Base-by-base conservation (phyloP, 2,113 vertebrate species). In the Epinephelus fuscoguttatus region DNA sequence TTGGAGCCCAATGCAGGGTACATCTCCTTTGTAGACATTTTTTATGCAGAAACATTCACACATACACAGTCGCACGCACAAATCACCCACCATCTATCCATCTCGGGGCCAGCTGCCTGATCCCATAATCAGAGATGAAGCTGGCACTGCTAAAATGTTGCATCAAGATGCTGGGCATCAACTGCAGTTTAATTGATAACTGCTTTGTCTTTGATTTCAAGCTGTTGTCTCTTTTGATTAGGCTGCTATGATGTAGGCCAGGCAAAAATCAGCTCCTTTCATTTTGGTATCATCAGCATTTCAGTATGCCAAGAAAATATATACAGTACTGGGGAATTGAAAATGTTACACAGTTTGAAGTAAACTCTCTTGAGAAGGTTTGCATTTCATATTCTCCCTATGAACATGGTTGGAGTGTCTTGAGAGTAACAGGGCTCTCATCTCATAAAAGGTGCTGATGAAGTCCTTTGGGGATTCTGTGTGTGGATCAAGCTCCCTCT, bases 191-290 rank as follows among this genome's bases (percentile, higher is more conserved):
- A 89, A 90, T 82, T 85, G 79, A 83, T 78, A 78, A 78, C 52
- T 62, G 62, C 75, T 84, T 77, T 86, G 84, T 81, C 82, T 90
- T 80, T 89, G 84, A 90, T 91, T 88, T 88, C 85, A 89, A 80
- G 87, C 80, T 75, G 88, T 55, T 86, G 81, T 87, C 73, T 82
- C 63, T 56, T 89, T 85, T 89, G 82, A 89, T 92, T 90, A 84
- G 52, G 69, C 30, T 49, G 57, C 73, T 47, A 1, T 75, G 33
- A 80, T 85, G 62, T 80, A 50, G 37, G 33, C 49, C 61, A 56
- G 23, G 64, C 49, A 74, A 79, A 69, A 78, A 64, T 70, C 73
- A 52, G 52, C 67, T 50, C 62, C 67, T 80, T 78, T 76, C 21
- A 64, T 73, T 90, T 68, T 75, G 37, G 76, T 70, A 71, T 23